phyloP scores from a whole-genome alignment of 2,113 vertebrate genomes.

The Hylia prasina region DNA sequence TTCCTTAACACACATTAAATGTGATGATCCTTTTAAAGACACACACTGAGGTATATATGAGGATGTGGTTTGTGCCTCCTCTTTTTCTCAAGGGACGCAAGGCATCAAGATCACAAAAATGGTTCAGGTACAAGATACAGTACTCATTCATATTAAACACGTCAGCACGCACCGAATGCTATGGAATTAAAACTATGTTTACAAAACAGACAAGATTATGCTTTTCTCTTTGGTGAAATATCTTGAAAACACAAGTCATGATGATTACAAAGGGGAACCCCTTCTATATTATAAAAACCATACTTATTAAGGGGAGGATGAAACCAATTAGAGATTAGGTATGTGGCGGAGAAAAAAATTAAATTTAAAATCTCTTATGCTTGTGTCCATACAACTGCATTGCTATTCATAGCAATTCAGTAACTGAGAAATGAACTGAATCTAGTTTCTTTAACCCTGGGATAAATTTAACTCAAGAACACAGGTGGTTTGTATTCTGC shows the following conservation, averaged over 20 bases:
- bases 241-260: neutral
- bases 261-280: neutral
- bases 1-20: neutral
- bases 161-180: neutral
- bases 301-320: neutral
- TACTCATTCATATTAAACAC: neutral
- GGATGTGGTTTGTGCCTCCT: neutral
- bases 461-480: neutral
- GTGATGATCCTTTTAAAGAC: neutral
- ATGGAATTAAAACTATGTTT: neutral
- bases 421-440: neutral
- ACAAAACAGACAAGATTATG: neutral
- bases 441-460: neutral
- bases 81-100: neutral
- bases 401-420: neutral
- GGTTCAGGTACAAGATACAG: neutral
- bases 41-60: neutral
- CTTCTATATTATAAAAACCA: neutral
- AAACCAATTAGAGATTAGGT: neutral
- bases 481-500: neutral
- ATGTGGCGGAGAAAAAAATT: neutral
- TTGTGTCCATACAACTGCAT: neutral
- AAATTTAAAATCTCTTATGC: neutral
- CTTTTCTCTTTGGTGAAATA: neutral
- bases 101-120: neutral